A percentile compares a stretch with the other conserved stretches of the same genome.
phyloP scores from a whole-genome alignment of 2,113 vertebrate genomes.

The Ceyx margarethae region DNA sequence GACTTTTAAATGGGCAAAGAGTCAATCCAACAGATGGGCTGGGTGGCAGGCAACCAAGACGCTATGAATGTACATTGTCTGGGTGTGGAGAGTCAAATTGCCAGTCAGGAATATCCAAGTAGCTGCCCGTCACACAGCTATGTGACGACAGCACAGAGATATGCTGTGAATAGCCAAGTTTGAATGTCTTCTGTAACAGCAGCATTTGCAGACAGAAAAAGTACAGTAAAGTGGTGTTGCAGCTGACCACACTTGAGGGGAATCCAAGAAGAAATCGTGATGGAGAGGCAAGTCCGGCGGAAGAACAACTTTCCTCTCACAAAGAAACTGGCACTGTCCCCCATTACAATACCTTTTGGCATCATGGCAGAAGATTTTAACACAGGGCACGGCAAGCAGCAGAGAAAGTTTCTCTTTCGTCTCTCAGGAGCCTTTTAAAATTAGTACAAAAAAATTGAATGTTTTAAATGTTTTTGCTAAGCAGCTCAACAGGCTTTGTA shows the following conservation, averaged over 20 bases:
- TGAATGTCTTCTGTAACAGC: background rate
- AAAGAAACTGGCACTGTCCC: background rate
- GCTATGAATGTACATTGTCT: slow-evolving; percentile 61
- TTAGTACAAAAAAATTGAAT: background rate
- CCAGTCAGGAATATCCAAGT: slow-evolving; percentile 51
- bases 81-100: slow-evolving; percentile 38
- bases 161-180: background rate
- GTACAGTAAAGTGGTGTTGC: background rate
- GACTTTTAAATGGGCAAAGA: slow-evolving; percentile 55
- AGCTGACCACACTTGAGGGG: background rate
- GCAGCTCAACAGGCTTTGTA: background rate
- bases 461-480: background rate
- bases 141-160: slow-evolving; percentile 21
- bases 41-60: slow-evolving; percentile 50
- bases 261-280: background rate
- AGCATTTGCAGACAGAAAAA: background rate
- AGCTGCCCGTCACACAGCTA: slow-evolving; percentile 26
- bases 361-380: background rate
- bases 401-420: background rate
- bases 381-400: background rate
- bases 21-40: slow-evolving; percentile 60
- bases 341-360: rapidly evolving
- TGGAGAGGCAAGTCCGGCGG: rapidly evolving
- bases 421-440: background rate
- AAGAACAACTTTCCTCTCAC: rapidly evolving